These are phyloP conservation scores for Trissonchulus sp. DNA, from an alignment of 2,888 invertebrate species.

Conservation along the genomic window DNA sequence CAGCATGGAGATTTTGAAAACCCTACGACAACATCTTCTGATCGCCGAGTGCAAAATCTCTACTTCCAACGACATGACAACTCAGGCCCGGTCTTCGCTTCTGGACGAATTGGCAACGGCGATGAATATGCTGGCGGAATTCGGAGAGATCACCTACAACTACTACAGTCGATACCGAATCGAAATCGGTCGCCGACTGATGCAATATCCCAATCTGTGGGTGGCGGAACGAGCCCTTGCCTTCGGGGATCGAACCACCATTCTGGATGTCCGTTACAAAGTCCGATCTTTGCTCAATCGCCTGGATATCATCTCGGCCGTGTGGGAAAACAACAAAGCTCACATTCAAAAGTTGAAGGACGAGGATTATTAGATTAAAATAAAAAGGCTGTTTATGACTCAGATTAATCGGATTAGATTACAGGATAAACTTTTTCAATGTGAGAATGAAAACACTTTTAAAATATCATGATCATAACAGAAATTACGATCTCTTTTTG, in stretches of 20 bases:
- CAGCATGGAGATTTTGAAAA: neutral
- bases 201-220: neutral
- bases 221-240: neutral
- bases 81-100: constrained; percentile 14
- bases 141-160: constrained; percentile 18
- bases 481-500: no score
- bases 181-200: constrained; percentile 4
- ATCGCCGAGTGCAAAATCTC: neutral
- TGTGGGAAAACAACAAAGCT: constrained; percentile 11
- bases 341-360: neutral
- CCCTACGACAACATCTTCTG: neutral
- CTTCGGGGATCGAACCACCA: constrained; percentile 11
- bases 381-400: no score
- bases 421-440: no score
- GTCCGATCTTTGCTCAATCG: neutral
- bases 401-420: neutral
- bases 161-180: constrained; percentile 14
- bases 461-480: no score
- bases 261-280: constrained; percentile 15
- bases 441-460: no score
- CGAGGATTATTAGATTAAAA: neutral
- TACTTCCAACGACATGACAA: constrained; percentile 18
- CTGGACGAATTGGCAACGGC: constrained; percentile 11
- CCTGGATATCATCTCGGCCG: neutral
- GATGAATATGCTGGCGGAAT: constrained; percentile 6